phyloP scores from a whole-genome alignment of 2,888 invertebrate genomes.

The Romanomermis culicivorax region DNA sequence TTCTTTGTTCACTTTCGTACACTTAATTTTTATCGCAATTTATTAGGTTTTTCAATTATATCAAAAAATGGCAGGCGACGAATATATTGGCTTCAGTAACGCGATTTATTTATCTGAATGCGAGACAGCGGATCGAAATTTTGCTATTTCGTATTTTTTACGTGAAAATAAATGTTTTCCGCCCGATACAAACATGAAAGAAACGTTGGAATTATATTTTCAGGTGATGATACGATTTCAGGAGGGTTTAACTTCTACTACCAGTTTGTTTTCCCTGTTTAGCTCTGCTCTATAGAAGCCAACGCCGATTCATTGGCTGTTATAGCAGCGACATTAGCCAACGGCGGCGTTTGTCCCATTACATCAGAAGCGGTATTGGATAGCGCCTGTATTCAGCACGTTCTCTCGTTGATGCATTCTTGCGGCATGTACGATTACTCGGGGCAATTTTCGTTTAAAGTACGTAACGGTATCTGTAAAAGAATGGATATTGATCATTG shows the following conservation, averaged over 20 bases:
- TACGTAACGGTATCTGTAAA: no score
- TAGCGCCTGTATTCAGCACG: conserved; percentile 73
- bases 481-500: no score
- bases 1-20: background rate
- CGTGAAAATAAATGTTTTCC: conserved; percentile 86
- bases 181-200: conserved; percentile 64
- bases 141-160: conserved; percentile 92
- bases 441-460: conserved; percentile 83
- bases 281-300: conserved; percentile 85
- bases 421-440: conserved; percentile 82
- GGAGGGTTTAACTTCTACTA: background rate
- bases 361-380: conserved; percentile 47
- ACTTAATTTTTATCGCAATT: conserved; percentile 3
- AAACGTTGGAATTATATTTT: conserved; percentile 91
- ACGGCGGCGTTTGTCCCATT: conserved; percentile 83
- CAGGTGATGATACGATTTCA: conserved; percentile 44
- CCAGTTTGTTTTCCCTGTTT: conserved; percentile 32
- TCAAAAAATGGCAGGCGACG: conserved; percentile 52
- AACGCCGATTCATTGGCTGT: conserved; percentile 78
- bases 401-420: conserved; percentile 86
- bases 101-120: conserved; percentile 71
- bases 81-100: conserved; percentile 70
- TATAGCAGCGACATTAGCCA: conserved; percentile 79
- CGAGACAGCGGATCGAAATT: conserved; percentile 88
- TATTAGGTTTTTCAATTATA: conserved; percentile 37